Evolutionary conservation across 2,113 vertebrate species (phyloP).

Genomic region (Eptesicus fuscus): DNA sequence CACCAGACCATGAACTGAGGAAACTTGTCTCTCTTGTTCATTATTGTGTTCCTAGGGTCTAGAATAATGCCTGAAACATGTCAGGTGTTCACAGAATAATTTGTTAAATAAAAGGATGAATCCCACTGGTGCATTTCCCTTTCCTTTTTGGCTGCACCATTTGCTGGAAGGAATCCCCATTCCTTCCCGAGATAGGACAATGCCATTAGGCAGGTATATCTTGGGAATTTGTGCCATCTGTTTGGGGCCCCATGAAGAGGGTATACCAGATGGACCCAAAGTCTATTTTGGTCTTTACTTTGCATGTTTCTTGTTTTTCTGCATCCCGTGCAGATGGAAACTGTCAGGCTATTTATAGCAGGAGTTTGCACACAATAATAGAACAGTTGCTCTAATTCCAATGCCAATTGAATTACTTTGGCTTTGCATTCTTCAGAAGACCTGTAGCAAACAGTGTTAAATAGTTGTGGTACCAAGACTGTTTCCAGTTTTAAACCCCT

Average conservation of each 20-base stretch:
- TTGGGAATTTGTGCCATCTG: constrained; percentile 70
- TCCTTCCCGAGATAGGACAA: background rate
- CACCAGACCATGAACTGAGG: background rate
- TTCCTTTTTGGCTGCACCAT: background rate
- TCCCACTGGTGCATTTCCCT: background rate
- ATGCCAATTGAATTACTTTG: constrained; percentile 40
- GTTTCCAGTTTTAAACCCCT: background rate
- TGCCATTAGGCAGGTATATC: constrained; percentile 57
- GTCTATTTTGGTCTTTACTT: constrained; percentile 71
- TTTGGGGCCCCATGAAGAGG: constrained; percentile 48
- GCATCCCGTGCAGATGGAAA: constrained; percentile 70
- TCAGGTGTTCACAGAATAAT: background rate
- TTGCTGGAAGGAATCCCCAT: constrained; percentile 56
- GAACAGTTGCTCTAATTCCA: constrained; percentile 75
- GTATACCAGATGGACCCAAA: constrained; percentile 60
- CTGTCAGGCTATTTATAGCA: constrained; percentile 78
- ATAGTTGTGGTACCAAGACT: background rate
- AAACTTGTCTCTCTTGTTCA: background rate
- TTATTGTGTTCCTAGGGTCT: background rate
- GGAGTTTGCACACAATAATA: constrained; percentile 71
- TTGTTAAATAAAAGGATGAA: background rate
- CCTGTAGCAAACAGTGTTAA: constrained; percentile 60
- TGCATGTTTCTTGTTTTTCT: constrained; percentile 72
- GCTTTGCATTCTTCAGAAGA: constrained; percentile 54
- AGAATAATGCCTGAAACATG: background rate